A percentile compares a stretch with the other conserved stretches of the same genome.
Evolutionary conservation across 2,797 vertebrate genomes (phyloP).

Genomic region (Coilia nasus): DNA sequence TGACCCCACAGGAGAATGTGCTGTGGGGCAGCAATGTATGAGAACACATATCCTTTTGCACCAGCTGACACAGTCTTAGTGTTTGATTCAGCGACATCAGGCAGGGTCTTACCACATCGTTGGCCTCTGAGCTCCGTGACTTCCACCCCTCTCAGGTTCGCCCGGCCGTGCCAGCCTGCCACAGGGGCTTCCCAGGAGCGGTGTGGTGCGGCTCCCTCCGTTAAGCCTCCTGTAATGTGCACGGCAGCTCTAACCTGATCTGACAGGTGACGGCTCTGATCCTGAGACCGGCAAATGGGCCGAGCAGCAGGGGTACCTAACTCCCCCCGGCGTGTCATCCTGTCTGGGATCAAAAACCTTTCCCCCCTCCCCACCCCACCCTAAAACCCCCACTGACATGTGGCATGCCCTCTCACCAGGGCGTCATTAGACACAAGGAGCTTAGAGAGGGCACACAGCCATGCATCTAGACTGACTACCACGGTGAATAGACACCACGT

Average conservation of each 20-base stretch:
- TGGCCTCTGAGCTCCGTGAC: neutral
- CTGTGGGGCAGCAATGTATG: neutral
- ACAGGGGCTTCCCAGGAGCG: neutral
- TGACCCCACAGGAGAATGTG: neutral
- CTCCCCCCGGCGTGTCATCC: neutral
- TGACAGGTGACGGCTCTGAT: slow-evolving; percentile 12
- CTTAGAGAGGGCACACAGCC: neutral
- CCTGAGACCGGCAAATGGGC: neutral
- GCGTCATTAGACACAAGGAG: neutral
- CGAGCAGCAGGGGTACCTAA: neutral
- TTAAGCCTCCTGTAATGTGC: neutral
- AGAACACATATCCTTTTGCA: neutral
- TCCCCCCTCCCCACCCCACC: neutral
- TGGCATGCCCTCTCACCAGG: neutral
- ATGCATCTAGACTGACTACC: neutral
- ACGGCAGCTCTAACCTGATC: neutral
- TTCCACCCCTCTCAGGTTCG: neutral
- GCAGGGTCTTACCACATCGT: neutral
- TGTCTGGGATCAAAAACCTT: slow-evolving; percentile 9
- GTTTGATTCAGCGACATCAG: neutral
- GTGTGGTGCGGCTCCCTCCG: neutral
- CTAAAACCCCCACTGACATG: neutral
- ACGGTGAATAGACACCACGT: neutral
- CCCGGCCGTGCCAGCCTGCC: neutral
- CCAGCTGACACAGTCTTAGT: no score